Evolutionary conservation across 2,113 vertebrate species (phyloP).

Genomic region (Cololabis saira): DNA sequence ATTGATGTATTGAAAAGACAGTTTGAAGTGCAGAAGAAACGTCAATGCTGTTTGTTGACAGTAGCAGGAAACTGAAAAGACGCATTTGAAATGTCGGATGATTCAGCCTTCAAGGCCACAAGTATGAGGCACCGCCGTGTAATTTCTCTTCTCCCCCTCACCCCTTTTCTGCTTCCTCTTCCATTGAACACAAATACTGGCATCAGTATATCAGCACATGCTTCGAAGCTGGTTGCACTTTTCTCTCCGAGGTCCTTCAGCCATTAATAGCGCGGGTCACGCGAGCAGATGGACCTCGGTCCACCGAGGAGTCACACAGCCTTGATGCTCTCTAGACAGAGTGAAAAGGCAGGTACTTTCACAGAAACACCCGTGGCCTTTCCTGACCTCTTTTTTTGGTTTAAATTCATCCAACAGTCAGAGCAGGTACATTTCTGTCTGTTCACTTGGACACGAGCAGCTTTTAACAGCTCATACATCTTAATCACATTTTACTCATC

Average conservation of each 20-base stretch:
- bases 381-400: background rate
- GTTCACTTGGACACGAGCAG: conserved; percentile 17
- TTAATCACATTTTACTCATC: background rate
- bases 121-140: background rate
- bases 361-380: background rate
- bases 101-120: conserved; percentile 44
- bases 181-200: background rate
- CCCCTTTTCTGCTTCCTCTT: conserved; percentile 10
- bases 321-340: conserved; percentile 33
- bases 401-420: conserved; percentile 15
- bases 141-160: background rate
- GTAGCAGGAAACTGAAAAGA: conserved; percentile 36
- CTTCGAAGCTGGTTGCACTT: conserved; percentile 60
- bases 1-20: background rate
- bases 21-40: background rate
- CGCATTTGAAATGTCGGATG: conserved; percentile 35
- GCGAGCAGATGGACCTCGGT: conserved; percentile 16
- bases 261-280: conserved; percentile 15
- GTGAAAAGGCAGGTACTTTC: conserved; percentile 16
- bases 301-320: background rate
- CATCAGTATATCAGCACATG: conserved; percentile 9
- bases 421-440: background rate
- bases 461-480: conserved; percentile 12
- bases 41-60: conserved; percentile 31
- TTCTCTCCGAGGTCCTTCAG: conserved; percentile 39